These are phyloP conservation scores for Leuciscus waleckii DNA, from an alignment of 2,797 vertebrate genomes.

Conservation along the genomic window DNA sequence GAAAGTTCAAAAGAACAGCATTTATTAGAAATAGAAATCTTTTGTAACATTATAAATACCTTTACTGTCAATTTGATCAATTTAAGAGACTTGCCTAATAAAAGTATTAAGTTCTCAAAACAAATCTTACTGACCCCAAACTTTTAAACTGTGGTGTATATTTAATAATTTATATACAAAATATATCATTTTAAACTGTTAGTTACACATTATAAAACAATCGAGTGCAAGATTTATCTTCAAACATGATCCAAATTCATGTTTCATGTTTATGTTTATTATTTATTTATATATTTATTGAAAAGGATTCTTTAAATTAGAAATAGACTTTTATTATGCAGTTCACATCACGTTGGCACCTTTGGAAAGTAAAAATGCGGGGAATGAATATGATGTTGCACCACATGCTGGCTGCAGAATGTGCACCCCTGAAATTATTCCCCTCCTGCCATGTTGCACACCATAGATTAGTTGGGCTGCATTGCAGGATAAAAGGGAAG, in stretches of 20 bases:
- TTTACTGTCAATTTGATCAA: no score
- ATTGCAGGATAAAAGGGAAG: constrained; percentile 31
- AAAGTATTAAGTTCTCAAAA: neutral
- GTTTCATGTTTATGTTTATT: neutral
- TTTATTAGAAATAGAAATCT: neutral
- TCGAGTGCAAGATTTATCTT: neutral
- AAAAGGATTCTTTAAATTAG: neutral
- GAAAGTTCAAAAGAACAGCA: neutral
- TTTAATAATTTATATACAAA: neutral
- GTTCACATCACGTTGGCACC: neutral
- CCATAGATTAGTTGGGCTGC: constrained; percentile 16
- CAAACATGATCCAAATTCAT: neutral
- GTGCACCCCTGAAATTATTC: constrained; percentile 60
- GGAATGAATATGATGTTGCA: constrained; percentile 60
- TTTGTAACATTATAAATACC: neutral
- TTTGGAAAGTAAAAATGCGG: constrained; percentile 14
- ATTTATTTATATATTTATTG: neutral
- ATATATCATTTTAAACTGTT: neutral
- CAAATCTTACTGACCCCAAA: neutral
- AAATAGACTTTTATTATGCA: neutral
- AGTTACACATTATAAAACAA: neutral
- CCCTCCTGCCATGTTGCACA: constrained; percentile 50
- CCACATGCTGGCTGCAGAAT: constrained; percentile 58
- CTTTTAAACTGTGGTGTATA: neutral
- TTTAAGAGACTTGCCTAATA: neutral